Evolutionary conservation across 2,797 vertebrate species (phyloP), one percentile per base, ranked within the genome.

Genomic region (Alca torda): DNA sequence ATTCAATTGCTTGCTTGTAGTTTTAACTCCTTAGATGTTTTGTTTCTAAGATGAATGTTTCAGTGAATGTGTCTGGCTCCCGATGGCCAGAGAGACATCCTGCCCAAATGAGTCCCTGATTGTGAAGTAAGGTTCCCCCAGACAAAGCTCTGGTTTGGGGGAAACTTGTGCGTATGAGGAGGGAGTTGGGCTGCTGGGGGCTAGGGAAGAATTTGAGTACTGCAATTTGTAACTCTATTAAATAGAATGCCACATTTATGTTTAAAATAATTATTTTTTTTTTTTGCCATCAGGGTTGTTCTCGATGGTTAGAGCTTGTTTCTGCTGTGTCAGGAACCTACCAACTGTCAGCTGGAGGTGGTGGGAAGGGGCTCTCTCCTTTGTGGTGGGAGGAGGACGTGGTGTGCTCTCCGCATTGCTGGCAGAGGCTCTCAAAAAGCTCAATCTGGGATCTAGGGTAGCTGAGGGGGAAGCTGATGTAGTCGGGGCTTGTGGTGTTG

Each of bases 1-100:
- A 26, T 84, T 93, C 70, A 67, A 86, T 26, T 73, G 96, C 94
- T 96, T 97, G 96, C 96, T 91, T 91, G 84, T 96, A 95, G 91
- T 84, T 85, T 78, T 64, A 67, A 35, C 68, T 92, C 83, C 56
- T 33, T 90, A 95, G 91, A 37, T 63, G 74, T 91, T 84, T 78
- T 91, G 61, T 26, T 95, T 95, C 70, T 37, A 54, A 92, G 70
- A 17, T 73, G 24, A 86, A 83, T 93, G 92, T 89, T 51, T 45
- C 12, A 12, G 76, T 91, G 82, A 81, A 59, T 56, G 37, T 95
- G 51, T 70, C 86, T 94, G 90, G 83, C 87, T 86, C 28, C 70
- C 37, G 23, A 13, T 63, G 74, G 87, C 87, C 90, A 76, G 87
- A n/a, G 59, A 59, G 50, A 59, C 28, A 8, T 91, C 56, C 76